phyloP scores from a whole-genome alignment of 2,113 vertebrate genomes.

The Psophia crepitans region DNA sequence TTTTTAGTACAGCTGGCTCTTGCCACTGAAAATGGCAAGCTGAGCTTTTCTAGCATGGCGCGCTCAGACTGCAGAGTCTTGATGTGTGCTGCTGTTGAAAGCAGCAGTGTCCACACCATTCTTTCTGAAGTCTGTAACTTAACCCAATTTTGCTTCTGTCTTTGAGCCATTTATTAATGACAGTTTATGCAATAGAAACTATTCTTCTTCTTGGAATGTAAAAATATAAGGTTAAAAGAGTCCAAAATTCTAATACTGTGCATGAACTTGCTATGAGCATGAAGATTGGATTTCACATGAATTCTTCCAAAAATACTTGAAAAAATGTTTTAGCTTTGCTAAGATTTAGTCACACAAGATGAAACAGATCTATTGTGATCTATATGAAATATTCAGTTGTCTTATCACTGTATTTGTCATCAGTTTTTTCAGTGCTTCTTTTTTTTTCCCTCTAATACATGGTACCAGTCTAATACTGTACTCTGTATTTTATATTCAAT shows the following conservation, averaged over 20 bases:
- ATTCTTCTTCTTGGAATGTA: neutral
- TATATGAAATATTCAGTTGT: neutral
- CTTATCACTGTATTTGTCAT: neutral
- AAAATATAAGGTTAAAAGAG: neutral
- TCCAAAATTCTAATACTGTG: neutral
- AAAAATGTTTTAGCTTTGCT: neutral
- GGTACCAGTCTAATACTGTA: neutral
- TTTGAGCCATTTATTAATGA: neutral
- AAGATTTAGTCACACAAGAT: neutral
- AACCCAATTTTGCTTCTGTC: neutral
- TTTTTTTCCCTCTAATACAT: no score
- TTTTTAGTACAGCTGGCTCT: neutral
- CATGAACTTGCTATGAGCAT: neutral
- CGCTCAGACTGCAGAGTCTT: neutral
- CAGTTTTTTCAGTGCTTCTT: neutral
- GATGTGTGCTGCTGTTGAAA: neutral
- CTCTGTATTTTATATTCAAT: neutral
- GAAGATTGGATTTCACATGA: neutral
- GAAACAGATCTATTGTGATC: neutral
- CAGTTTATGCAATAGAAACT: neutral
- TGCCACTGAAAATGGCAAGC: neutral
- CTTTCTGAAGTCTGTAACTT: neutral
- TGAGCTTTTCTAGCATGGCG: neutral
- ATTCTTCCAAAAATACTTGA: neutral
- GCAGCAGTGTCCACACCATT: neutral